Base-by-base conservation (phyloP, 1,140 invertebrate species). In the Zaprionus ornatus region DNA sequence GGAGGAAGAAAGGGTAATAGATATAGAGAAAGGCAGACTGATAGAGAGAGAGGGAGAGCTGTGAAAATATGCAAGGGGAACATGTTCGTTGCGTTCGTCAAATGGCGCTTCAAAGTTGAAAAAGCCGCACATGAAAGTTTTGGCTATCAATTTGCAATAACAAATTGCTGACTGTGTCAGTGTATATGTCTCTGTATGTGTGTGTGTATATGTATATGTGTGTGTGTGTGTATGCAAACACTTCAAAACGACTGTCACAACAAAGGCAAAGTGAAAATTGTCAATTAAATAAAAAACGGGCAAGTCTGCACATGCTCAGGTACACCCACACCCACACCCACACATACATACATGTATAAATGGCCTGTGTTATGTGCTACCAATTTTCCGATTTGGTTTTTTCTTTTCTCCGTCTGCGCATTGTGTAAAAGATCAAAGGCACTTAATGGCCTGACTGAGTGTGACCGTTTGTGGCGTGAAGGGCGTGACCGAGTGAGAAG, bases 381-480 rank as follows among this genome's bases (percentile, higher is more conserved):
- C 83, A 77, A 77, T 82, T 87, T 87, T 70, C 60, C 68, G 55
- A 83, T 71, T 82, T 56, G 70, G 61, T 67, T 70, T 82, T 83
- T 68, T 42, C 56, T 61, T 63, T 66, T 57, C 3, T 6, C 27
- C 55, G 54, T 60, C 37, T 45, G 63, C 29, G 21, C 21, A 70
- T 67, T 82, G 70, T 77, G 80, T 88, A 78, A 88, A 88, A 87
- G 84, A 87, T 87, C 84, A 87, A 87, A 87, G 84, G 84, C 84
- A 87, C 84, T 87, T 88, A 87, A 88, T 87, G 77, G 80, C 56
- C 71, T 19, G 50, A 17, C 52, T 63, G 63, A 65, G 70, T 71
- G 70, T 71, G 84, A 78, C 80, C 83, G 72, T 74, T 60, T 55
- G 52, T 2, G 25, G 29, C 21, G 29, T 12, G 13, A 40, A 12